Evolutionary conservation across 2,888 invertebrate genomes (phyloP).

Genomic region (Phortica magna): DNA sequence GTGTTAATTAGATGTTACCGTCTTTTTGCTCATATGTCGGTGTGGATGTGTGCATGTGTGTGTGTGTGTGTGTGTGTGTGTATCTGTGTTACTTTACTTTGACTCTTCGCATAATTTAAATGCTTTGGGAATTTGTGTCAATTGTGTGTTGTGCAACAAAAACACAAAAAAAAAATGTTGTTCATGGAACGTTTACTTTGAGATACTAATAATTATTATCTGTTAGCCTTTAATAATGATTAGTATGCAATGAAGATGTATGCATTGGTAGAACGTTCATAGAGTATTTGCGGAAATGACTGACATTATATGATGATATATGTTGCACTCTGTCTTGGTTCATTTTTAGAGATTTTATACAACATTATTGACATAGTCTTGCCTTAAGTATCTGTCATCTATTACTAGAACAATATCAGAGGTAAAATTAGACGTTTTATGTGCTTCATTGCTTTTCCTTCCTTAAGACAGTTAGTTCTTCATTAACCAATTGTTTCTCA

Average conservation of each 20-base stretch:
- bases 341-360: background rate
- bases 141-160: background rate
- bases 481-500: too few relatives aligned
- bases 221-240: too few relatives aligned
- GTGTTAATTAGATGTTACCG: conserved; percentile 70
- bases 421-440: too few relatives aligned
- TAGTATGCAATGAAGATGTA: too few relatives aligned
- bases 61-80: background rate
- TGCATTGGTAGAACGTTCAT: conserved; percentile 41
- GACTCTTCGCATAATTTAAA: conserved; percentile 42
- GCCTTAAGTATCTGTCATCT: too few relatives aligned
- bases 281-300: background rate
- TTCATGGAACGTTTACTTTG: too few relatives aligned
- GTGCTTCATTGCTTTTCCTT: too few relatives aligned
- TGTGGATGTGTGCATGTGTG: background rate
- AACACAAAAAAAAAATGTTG: too few relatives aligned
- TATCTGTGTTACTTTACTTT: background rate
- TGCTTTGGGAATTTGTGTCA: conserved; percentile 46
- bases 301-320: background rate
- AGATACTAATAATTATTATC: too few relatives aligned
- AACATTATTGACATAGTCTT: background rate
- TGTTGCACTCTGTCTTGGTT: background rate
- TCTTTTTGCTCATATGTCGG: conserved; percentile 35
- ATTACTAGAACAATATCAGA: too few relatives aligned
- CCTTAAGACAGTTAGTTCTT: too few relatives aligned